phyloP scores from a whole-genome alignment of 2,113 vertebrate genomes.

The Calidris pugnax region DNA sequence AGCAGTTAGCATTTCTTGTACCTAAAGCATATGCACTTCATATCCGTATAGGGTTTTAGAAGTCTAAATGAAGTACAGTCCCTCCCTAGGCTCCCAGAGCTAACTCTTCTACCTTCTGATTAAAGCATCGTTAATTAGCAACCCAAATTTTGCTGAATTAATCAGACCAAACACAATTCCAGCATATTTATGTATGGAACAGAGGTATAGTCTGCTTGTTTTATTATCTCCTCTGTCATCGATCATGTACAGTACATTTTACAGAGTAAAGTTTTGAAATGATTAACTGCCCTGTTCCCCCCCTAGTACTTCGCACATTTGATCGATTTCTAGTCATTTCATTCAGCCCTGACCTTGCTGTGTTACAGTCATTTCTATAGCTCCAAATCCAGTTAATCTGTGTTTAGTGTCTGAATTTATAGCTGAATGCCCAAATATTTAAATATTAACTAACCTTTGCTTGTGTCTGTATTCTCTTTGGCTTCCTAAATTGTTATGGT shows the following conservation, averaged over 20 bases:
- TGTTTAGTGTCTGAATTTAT: neutral
- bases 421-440: slow-evolving; percentile 10
- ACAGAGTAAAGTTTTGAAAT: slow-evolving; percentile 46
- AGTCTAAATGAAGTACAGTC: neutral
- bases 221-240: slow-evolving; percentile 9
- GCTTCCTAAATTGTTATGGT: neutral
- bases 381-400: slow-evolving; percentile 21
- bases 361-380: neutral
- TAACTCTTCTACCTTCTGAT: neutral
- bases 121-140: slow-evolving; percentile 1
- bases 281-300: slow-evolving; percentile 35
- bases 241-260: slow-evolving; percentile 23
- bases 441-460: slow-evolving; percentile 2
- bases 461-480: neutral
- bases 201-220: neutral
- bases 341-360: slow-evolving; percentile 56
- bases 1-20: neutral
- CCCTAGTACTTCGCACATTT: neutral
- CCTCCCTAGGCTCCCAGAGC: neutral
- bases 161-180: neutral
- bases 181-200: neutral
- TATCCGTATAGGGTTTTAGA: neutral
- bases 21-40: neutral
- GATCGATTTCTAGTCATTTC: slow-evolving; percentile 36
- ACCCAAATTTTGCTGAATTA: neutral